phyloP scores from a whole-genome alignment of 2,113 vertebrate species.

The Athene noctua region DNA sequence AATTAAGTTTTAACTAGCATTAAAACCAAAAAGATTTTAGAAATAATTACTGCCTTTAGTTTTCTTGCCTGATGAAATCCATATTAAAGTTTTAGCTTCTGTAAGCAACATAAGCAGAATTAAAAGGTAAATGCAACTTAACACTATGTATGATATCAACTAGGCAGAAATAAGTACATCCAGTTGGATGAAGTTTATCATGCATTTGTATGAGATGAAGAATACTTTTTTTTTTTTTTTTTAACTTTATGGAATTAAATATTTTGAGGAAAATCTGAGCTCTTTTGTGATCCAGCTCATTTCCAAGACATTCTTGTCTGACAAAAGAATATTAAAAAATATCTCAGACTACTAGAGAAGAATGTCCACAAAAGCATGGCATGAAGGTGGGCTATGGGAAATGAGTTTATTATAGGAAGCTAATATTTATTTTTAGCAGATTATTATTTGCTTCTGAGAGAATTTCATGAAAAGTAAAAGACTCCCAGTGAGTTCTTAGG shows the following conservation, averaged over 20 bases:
- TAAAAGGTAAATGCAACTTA: slow-evolving; percentile 38
- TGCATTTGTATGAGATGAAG: not conserved
- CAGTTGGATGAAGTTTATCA: not conserved
- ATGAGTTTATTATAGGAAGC: not conserved
- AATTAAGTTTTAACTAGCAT: slow-evolving; percentile 1
- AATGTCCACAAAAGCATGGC: not conserved
- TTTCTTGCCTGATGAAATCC: slow-evolving; percentile 14
- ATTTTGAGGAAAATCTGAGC: not conserved
- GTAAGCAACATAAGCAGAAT: not conserved
- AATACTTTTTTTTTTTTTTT: not conserved
- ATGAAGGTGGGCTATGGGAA: not conserved
- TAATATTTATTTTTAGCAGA: not conserved
- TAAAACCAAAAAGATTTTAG: slow-evolving; percentile 36
- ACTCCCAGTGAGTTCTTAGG: not conserved
- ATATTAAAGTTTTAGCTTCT: not conserved
- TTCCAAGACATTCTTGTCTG: not conserved
- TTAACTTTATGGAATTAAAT: not conserved
- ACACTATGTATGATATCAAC: not conserved
- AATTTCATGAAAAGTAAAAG: not conserved
- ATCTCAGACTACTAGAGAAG: not conserved
- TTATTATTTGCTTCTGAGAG: not conserved
- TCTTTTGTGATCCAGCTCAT: not conserved
- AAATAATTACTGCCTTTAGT: slow-evolving; percentile 31
- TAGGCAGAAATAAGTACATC: not conserved
- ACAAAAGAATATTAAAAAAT: not conserved